Percentiles rank a stretch among this genome's conserved stretches.
Conservation (phyloP, 2,113 vertebrate genomes). For the Myrmophylax atrothorax region DNA sequence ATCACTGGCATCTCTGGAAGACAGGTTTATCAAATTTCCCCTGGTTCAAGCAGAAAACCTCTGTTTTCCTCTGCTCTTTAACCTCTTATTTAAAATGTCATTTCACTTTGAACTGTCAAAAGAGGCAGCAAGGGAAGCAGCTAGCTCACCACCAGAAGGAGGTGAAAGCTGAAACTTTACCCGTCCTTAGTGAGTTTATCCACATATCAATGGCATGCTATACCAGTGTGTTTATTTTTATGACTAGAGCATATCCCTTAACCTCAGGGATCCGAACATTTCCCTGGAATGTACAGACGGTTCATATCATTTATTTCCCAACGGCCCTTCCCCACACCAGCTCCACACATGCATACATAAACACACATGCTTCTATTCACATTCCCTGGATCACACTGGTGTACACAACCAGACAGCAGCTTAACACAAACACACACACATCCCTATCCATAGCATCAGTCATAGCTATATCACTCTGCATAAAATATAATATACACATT, state of each 20-base stretch:
- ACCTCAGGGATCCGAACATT: constrained; percentile 58
- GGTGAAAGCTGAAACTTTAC: constrained; percentile 72
- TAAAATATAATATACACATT: background rate
- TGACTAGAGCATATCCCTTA: constrained; percentile 60
- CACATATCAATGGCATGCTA: constrained; percentile 41
- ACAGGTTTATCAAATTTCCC: constrained; percentile 69
- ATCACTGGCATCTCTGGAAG: constrained; percentile 62
- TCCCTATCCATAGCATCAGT: background rate
- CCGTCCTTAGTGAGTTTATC: constrained; percentile 53
- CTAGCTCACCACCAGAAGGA: constrained; percentile 56
- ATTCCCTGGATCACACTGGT: background rate
- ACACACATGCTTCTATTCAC: background rate
- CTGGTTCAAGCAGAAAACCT: constrained; percentile 48
- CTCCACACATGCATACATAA: constrained; percentile 3
- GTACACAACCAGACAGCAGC: constrained; percentile 1
- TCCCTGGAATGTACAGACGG: constrained; percentile 66
- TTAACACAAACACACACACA: background rate
- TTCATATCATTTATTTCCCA: constrained; percentile 48
- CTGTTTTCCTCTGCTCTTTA: constrained; percentile 66
- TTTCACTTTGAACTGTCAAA: constrained; percentile 68
- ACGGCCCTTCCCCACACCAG: constrained; percentile 8
- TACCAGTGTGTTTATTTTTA: constrained; percentile 64
- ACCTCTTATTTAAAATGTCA: constrained; percentile 69
- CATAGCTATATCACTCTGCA: background rate
- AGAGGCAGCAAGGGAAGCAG: constrained; percentile 43